Conservation (phyloP, 2,113 vertebrate species). For the Phyllopteryx taeniolatus region DNA sequence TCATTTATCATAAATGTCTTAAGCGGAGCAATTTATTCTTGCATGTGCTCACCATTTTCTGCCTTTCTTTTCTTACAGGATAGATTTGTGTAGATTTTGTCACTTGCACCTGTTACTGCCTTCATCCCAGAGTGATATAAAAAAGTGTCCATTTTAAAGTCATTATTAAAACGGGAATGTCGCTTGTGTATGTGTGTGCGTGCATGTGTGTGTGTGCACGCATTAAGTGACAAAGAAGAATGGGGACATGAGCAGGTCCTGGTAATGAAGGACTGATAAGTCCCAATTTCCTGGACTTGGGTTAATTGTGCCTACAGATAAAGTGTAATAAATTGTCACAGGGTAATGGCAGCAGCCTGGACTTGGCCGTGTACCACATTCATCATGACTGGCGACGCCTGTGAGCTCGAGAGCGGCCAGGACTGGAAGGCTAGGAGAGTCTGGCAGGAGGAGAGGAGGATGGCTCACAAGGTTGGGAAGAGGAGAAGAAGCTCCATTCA, state of each 20-base stretch:
- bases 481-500: conserved; percentile 11
- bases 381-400: conserved; percentile 58
- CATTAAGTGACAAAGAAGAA: conserved; percentile 65
- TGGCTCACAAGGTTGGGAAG: neutral
- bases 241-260: conserved; percentile 65
- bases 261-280: conserved; percentile 74
- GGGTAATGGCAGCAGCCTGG: conserved; percentile 64
- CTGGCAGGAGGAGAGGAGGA: conserved; percentile 7
- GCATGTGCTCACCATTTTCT: no score
- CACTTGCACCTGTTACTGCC: no score
- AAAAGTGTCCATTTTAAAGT: neutral
- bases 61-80: no score
- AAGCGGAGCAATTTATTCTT: no score
- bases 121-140: no score
- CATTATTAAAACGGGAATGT: neutral
- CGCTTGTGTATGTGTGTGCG: neutral
- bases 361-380: conserved; percentile 63
- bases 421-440: conserved; percentile 22
- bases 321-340: conserved; percentile 72
- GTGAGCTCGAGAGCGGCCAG: conserved; percentile 32
- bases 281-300: conserved; percentile 68
- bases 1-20: no score
- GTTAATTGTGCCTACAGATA: conserved; percentile 76
- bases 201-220: conserved; percentile 9
- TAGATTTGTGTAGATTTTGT: no score